Percentiles rank a stretch among this genome's conserved stretches.
Evolutionary conservation across 1,140 invertebrate genomes (phyloP).

Genomic region (Meloidogyne hapla): DNA sequence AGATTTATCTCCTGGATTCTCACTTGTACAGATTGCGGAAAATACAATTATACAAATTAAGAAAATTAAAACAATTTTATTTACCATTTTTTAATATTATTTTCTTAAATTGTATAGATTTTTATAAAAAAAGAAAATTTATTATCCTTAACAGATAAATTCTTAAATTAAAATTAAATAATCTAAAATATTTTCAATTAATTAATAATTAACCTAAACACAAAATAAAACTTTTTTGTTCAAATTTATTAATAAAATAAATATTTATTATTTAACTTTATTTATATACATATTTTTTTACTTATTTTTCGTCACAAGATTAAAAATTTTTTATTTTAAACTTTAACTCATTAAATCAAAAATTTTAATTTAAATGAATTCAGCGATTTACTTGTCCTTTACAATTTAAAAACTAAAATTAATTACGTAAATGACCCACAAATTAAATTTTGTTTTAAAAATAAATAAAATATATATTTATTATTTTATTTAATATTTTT

Average conservation of each 20-base stretch:
- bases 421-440: background rate
- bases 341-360: background rate
- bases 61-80: background rate
- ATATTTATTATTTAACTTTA: no score
- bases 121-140: no score
- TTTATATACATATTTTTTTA: no score
- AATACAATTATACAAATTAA: background rate
- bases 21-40: background rate
- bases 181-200: no score
- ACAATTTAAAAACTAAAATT: background rate
- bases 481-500: no score
- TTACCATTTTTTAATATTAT: background rate
- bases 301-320: background rate
- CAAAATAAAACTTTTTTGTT: no score
- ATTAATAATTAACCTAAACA: no score
- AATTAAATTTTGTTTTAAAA: no score
- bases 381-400: background rate
- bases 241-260: no score
- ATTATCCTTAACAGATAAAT: no score
- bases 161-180: no score
- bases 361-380: background rate
- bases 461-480: no score
- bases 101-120: background rate
- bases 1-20: background rate
- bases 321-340: background rate